phyloP scores from a whole-genome alignment of 2,888 invertebrate species.

The Diplolepis rosae region DNA sequence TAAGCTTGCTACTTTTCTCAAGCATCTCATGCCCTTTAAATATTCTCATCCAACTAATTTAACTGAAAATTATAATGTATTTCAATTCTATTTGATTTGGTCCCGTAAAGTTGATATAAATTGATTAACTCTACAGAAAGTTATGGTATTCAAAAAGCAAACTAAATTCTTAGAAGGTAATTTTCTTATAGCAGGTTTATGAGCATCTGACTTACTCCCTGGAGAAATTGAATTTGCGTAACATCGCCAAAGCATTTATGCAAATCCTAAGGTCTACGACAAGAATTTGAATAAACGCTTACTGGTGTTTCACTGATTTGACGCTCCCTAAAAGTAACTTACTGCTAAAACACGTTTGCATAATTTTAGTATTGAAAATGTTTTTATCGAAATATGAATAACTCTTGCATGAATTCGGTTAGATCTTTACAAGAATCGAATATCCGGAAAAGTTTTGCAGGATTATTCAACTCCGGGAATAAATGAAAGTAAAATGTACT shows the following conservation, averaged over 20 bases:
- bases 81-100: no score
- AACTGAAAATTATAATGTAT: no score
- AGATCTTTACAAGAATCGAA: not conserved
- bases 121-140: not conserved
- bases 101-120: not conserved
- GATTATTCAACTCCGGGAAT: not conserved
- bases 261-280: not conserved
- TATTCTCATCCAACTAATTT: no score
- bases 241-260: not conserved
- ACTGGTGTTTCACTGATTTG: not conserved
- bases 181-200: not conserved
- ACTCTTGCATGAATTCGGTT: not conserved
- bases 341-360: not conserved
- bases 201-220: not conserved
- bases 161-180: not conserved
- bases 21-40: no score
- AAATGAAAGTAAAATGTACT: not conserved
- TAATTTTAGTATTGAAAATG: not conserved
- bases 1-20: no score
- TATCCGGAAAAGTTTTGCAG: not conserved
- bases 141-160: not conserved
- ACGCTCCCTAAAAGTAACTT: not conserved
- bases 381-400: not conserved
- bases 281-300: not conserved
- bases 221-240: not conserved